Conservation (phyloP, 2,113 vertebrate genomes). For the Aspiorhynchus laticeps region DNA sequence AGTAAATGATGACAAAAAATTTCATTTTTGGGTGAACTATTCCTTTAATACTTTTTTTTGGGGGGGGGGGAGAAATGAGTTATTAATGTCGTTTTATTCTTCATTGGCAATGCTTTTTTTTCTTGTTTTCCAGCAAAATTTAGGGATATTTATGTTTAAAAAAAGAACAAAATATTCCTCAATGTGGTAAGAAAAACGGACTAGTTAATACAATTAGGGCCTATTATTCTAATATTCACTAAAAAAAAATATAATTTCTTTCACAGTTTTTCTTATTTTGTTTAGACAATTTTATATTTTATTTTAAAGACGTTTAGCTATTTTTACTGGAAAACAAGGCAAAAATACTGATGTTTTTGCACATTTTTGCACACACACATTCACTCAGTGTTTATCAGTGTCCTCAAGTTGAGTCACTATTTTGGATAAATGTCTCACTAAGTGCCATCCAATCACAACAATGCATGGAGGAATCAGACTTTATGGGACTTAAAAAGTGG, state of each 20-base stretch:
- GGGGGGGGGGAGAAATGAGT: too few relatives aligned
- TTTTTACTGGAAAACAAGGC: neutral
- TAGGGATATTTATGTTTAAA: neutral
- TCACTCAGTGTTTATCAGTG: neutral
- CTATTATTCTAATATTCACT: neutral
- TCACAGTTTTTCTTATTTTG: neutral
- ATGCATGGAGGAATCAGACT: conserved; percentile 10
- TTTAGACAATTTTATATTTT: neutral
- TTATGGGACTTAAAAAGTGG: neutral
- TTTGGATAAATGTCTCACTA: neutral
- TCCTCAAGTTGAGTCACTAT: conserved; percentile 4
- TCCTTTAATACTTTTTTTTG: too few relatives aligned
- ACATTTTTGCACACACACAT: neutral
- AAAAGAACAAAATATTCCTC: neutral
- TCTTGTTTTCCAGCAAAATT: neutral
- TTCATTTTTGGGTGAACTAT: too few relatives aligned
- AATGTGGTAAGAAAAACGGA: neutral
- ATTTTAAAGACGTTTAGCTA: neutral
- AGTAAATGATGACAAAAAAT: too few relatives aligned
- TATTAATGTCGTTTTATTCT: too few relatives aligned
- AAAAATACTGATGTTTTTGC: neutral
- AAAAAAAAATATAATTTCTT: neutral
- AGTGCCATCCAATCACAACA: conserved; percentile 4
- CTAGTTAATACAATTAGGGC: too few relatives aligned
- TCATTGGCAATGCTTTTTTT: neutral